Evolutionary conservation across 2,113 vertebrate genomes (phyloP).

Genomic region (Suncus etruscus): DNA sequence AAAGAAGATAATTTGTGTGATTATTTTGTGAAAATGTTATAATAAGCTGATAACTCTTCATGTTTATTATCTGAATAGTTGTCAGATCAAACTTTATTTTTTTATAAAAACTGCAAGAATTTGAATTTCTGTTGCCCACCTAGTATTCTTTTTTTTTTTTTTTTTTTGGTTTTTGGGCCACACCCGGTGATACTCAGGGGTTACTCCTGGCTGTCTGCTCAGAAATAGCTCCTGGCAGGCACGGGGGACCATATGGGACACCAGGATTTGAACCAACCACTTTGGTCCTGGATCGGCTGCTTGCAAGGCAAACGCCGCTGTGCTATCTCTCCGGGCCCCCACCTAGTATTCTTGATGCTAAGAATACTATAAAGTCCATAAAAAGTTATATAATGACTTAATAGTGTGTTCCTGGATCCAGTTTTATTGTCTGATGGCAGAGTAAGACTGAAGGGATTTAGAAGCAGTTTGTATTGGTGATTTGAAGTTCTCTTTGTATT

Average conservation of each 20-base stretch:
- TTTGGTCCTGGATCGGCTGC: too few species aligned
- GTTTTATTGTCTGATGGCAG: background rate
- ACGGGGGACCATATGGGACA: too few species aligned
- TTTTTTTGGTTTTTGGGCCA: too few species aligned
- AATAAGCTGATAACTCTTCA: constrained; percentile 9
- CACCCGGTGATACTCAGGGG: too few species aligned
- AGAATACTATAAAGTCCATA: background rate
- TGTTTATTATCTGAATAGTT: background rate
- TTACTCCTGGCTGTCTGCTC: too few species aligned
- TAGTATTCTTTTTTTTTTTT: too few species aligned
- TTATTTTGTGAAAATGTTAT: constrained; percentile 45
- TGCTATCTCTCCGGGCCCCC: too few species aligned
- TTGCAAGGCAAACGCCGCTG: too few species aligned
- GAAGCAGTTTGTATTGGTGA: too few species aligned
- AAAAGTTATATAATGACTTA: background rate
- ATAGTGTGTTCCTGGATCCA: background rate
- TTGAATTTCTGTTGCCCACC: background rate
- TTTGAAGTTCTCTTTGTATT: background rate
- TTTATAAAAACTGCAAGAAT: background rate
- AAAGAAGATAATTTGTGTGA: background rate
- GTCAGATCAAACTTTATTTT: background rate
- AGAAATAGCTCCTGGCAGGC: too few species aligned
- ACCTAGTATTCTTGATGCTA: background rate
- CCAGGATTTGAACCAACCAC: too few species aligned
- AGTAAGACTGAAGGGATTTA: background rate